A percentile compares a stretch with the other conserved stretches of the same genome.
These are phyloP conservation scores for Bergia sp. DNA, from an alignment of 92 coral and sea anemone genomes.

Conservation along the genomic window DNA sequence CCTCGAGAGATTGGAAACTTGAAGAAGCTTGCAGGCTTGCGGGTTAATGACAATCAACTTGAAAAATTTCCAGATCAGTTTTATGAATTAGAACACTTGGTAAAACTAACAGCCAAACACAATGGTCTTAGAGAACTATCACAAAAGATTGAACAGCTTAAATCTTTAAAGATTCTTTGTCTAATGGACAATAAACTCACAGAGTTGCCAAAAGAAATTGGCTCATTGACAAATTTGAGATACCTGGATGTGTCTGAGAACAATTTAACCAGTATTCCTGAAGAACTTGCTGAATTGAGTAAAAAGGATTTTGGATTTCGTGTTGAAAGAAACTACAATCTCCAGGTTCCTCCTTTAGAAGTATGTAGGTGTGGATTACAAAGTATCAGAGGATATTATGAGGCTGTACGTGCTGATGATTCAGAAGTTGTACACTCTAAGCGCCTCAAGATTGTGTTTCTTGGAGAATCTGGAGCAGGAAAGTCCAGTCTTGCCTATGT, in stretches of 20 bases:
- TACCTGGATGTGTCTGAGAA: conserved; percentile 78
- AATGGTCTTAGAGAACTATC: conserved; percentile 67
- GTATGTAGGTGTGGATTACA: conserved; percentile 79
- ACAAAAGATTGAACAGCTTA: conserved; percentile 67
- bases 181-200: conserved; percentile 74
- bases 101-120: conserved; percentile 64
- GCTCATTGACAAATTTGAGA: conserved; percentile 57
- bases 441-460: conserved; percentile 80
- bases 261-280: conserved; percentile 84
- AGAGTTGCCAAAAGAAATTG: conserved; percentile 77
- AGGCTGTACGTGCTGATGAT: conserved; percentile 54
- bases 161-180: conserved; percentile 60
- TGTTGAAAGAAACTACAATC: conserved; percentile 72
- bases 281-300: conserved; percentile 62
- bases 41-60: conserved; percentile 66
- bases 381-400: conserved; percentile 76
- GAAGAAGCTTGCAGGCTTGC: conserved; percentile 67
- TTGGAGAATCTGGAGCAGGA: conserved; percentile 95
- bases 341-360: conserved; percentile 84
- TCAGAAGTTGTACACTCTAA: conserved; percentile 68
- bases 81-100: conserved; percentile 62
- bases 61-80: conserved; percentile 74
- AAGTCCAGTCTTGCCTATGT: conserved; percentile 86
- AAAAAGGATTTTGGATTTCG: conserved; percentile 53
- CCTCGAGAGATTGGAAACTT: conserved; percentile 75